Evolutionary conservation across 1,140 invertebrate species (phyloP).

Genomic region (Apis mellifera): Amel_HAv3.1 CM009945.2:7125501-7126000

Average conservation of each 20-base stretch:
- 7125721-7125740: constrained; percentile 71
- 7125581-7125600: no score
- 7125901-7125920: constrained; percentile 69
- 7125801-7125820: constrained; percentile 69
- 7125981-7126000: neutral
- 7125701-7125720: constrained; percentile 75
- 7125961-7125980: neutral
- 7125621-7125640: no score
- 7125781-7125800: constrained; percentile 66
- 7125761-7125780: constrained; percentile 70
- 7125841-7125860: constrained; percentile 59
- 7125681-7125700: constrained; percentile 63
- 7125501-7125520: no score
- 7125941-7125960: neutral
- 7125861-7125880: constrained; percentile 77
- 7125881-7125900: constrained; percentile 77
- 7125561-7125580: no score
- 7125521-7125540: no score
- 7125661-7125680: no score
- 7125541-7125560: no score
- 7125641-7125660: no score
- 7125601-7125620: no score
- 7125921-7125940: constrained; percentile 12
- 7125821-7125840: constrained; percentile 63
- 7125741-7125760: constrained; percentile 63